A percentile compares a stretch with the other conserved stretches of the same genome.
Evolutionary conservation across 1,140 invertebrate species (phyloP).

Genomic region (Pseudomyrmex sp.): DNA sequence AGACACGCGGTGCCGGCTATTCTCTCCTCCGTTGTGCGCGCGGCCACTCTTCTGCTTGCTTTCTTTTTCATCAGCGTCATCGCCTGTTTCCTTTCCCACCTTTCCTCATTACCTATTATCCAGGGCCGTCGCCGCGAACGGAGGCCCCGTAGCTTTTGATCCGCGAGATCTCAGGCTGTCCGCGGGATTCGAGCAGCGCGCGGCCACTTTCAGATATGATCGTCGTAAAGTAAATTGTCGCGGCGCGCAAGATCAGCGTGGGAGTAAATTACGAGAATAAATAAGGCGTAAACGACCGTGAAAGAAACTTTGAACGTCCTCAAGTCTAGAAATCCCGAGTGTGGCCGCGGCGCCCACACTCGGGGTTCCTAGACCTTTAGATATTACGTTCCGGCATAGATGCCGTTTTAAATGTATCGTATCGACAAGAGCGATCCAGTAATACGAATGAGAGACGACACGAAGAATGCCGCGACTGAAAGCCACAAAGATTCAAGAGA

Average conservation of each 20-base stretch:
- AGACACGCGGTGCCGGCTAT: constrained; percentile 24
- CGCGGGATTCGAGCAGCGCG: constrained; percentile 64
- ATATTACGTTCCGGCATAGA: constrained; percentile 46
- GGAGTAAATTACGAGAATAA: constrained; percentile 82
- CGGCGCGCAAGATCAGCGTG: constrained; percentile 72
- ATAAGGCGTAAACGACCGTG: constrained; percentile 80
- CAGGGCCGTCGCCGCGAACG: constrained; percentile 27
- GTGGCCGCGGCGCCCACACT: constrained; percentile 64
- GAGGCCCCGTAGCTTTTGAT: constrained; percentile 44
- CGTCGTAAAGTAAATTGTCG: constrained; percentile 78
- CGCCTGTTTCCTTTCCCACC: constrained; percentile 28
- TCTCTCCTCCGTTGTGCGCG: background rate
- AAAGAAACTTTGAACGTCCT: constrained; percentile 78
- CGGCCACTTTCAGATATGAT: constrained; percentile 80
- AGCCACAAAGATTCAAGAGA: background rate
- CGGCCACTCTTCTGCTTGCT: background rate
- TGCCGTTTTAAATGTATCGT: constrained; percentile 51
- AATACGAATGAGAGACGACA: constrained; percentile 17
- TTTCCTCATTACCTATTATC: constrained; percentile 15
- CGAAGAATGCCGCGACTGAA: constrained; percentile 2
- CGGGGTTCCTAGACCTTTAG: constrained; percentile 66
- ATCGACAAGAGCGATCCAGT: constrained; percentile 52
- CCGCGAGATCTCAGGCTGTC: constrained; percentile 45
- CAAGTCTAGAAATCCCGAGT: constrained; percentile 72
- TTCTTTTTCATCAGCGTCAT: constrained; percentile 21